A percentile compares a stretch with the other conserved stretches of the same genome.
Evolutionary conservation across 2,113 vertebrate species (phyloP).

Genomic region (Cynocephalus volans): DNA sequence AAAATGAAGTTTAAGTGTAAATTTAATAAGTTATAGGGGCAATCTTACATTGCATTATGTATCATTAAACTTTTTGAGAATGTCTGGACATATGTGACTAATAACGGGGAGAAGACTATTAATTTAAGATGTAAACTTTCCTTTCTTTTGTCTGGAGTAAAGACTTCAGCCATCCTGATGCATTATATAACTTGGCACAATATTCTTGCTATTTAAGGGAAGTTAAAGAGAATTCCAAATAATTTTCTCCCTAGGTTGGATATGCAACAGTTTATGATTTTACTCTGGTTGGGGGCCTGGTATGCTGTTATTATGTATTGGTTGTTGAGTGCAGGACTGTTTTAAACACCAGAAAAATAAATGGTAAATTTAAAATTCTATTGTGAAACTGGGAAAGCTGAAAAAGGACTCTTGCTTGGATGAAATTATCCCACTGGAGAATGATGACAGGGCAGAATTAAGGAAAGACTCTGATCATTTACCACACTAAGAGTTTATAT

Average conservation of each 20-base stretch:
- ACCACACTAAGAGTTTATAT: neutral
- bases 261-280: neutral
- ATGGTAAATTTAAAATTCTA: neutral
- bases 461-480: neutral
- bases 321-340: neutral
- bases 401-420: neutral
- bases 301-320: neutral
- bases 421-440: slow-evolving; percentile 5
- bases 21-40: neutral
- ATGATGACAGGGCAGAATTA: neutral
- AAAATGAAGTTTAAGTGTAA: neutral
- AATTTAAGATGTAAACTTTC: neutral
- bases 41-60: neutral
- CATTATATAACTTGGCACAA: neutral
- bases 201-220: neutral
- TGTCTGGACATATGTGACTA: neutral
- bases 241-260: neutral
- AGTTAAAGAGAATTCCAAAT: neutral
- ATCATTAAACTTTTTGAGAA: neutral
- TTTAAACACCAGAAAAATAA: neutral
- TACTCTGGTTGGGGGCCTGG: fast-evolving
- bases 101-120: neutral
- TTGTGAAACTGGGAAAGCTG: neutral
- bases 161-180: neutral
- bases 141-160: neutral